Percentiles rank a stretch among this genome's conserved stretches.
These are phyloP conservation scores for Syngnathus acus DNA, from an alignment of 2,797 vertebrate species.

Conservation along the genomic window DNA sequence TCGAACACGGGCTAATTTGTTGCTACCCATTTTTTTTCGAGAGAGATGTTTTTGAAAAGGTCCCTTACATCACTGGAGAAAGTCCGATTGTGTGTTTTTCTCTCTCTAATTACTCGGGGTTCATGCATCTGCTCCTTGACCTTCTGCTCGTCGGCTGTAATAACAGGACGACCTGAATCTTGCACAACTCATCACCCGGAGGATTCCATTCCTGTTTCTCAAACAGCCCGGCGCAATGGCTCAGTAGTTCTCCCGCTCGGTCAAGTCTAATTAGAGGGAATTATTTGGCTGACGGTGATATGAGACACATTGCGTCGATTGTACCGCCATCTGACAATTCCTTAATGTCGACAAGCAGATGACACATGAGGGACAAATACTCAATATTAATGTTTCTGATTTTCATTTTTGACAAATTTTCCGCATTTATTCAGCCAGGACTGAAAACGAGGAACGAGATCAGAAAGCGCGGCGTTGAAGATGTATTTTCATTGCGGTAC, in stretches of 20 bases:
- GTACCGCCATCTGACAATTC: conserved; percentile 57
- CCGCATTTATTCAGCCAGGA: conserved; percentile 22
- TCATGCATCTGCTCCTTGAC: conserved; percentile 20
- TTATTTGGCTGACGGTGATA: conserved; percentile 54
- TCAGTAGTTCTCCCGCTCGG: conserved; percentile 20
- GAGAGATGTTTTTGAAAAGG: conserved; percentile 11
- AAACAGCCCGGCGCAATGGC: conserved; percentile 10
- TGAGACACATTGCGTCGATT: conserved; percentile 54
- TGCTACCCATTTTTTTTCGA: too few relatives aligned
- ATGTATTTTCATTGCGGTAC: background rate
- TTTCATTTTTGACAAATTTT: background rate
- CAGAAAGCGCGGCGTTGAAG: background rate
- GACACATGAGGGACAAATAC: conserved; percentile 59
- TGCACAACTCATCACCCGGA: conserved; percentile 27
- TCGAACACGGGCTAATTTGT: too few relatives aligned
- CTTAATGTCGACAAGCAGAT: conserved; percentile 40
- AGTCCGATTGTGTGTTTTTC: conserved; percentile 2
- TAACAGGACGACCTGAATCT: conserved; percentile 18
- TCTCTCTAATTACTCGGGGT: conserved; percentile 26
- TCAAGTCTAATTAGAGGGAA: conserved; percentile 52
- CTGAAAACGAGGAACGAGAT: background rate
- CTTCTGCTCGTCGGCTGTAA: background rate
- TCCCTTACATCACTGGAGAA: conserved; percentile 12
- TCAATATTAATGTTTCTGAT: conserved; percentile 19
- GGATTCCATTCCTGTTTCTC: background rate